Conservation (phyloP, 2,113 vertebrate species). For the Melanocharis versteri region DNA sequence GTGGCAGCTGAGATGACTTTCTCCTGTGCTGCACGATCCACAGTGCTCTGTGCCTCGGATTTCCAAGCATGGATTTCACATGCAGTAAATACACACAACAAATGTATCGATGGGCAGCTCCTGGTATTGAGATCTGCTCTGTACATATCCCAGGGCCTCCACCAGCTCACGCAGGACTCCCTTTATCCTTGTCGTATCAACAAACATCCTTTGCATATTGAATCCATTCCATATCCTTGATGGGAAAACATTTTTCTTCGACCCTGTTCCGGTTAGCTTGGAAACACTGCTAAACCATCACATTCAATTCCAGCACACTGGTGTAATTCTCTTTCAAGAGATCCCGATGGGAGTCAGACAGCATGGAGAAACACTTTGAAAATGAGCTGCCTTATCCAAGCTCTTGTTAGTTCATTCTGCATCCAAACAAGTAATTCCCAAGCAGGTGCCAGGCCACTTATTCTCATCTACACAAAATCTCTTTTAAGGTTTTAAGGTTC, state of each 20-base stretch:
- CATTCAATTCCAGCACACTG: fast-evolving
- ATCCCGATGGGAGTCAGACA: background rate
- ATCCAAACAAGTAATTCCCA: background rate
- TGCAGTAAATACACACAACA: background rate
- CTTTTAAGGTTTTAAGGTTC: background rate
- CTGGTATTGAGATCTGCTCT: fast-evolving
- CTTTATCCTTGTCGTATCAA: background rate
- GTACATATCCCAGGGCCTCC: background rate
- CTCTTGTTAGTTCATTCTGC: background rate
- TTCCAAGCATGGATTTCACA: background rate
- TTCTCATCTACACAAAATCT: background rate
- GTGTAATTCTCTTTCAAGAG: background rate
- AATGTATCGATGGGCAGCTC: background rate
- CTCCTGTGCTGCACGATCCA: background rate
- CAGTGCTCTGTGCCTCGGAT: background rate
- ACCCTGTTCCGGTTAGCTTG: background rate
- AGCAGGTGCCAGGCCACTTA: background rate
- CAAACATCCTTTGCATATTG: background rate
- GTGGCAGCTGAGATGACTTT: background rate
- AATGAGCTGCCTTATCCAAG: background rate
- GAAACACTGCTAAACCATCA: background rate
- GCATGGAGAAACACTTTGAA: background rate
- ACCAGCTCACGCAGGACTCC: background rate
- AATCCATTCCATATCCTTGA: background rate
- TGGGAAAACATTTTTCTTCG: background rate